Evolutionary conservation across 1,140 invertebrate species (phyloP).

Genomic region (Drosophila santomea): DNA sequence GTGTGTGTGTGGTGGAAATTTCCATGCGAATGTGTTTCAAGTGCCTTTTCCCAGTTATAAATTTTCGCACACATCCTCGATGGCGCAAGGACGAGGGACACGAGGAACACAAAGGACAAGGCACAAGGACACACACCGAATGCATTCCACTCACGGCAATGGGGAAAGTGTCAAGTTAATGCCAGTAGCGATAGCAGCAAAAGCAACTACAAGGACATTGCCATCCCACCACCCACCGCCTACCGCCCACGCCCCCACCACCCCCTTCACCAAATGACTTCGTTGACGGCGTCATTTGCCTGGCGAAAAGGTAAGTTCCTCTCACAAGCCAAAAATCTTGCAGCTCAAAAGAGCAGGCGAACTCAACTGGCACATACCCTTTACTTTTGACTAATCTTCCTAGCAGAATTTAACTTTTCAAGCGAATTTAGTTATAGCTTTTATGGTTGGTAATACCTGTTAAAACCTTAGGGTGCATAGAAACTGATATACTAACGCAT

Average conservation of each 20-base stretch:
- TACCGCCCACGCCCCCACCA: background rate
- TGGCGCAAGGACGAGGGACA: slow-evolving; percentile 7
- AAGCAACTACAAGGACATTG: slow-evolving; percentile 5
- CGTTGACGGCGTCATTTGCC: slow-evolving; percentile 76
- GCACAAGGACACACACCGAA: slow-evolving; percentile 19
- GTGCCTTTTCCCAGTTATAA: slow-evolving; percentile 78
- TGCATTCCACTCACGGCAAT: slow-evolving; percentile 68
- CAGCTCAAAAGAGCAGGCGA: background rate
- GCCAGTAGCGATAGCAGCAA: slow-evolving; percentile 60
- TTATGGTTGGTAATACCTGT: no score
- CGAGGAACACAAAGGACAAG: background rate
- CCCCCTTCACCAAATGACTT: slow-evolving; percentile 63
- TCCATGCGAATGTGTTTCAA: slow-evolving; percentile 77
- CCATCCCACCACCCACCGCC: background rate
- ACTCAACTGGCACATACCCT: slow-evolving; percentile 7
- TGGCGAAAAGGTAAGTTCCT: slow-evolving; percentile 48
- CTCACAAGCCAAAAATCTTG: slow-evolving; percentile 22
- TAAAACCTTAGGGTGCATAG: no score
- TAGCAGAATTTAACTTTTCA: no score
- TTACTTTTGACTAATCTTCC: background rate
- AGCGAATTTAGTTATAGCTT: no score
- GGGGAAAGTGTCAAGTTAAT: slow-evolving; percentile 80
- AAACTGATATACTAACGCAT: no score
- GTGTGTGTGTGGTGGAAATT: slow-evolving; percentile 50
- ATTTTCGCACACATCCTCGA: slow-evolving; percentile 49